Evolutionary conservation across 2,797 vertebrate species (phyloP), one percentile per base, ranked within the genome.

Genomic region (Schizopygopsis malacanthus): DNA sequence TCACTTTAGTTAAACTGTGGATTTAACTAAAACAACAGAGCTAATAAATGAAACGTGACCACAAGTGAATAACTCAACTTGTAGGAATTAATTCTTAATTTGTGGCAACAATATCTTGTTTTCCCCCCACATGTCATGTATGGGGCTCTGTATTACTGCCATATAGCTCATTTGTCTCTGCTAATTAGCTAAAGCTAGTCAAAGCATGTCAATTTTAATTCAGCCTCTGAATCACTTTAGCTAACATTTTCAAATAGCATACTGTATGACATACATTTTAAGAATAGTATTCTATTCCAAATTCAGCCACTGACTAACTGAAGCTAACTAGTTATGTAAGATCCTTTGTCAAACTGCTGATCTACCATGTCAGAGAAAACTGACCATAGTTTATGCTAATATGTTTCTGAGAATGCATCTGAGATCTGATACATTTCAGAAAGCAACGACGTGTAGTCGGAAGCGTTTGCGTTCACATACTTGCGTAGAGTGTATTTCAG

Each of bases 401-500:
- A 56, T 20, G 2, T 41, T 39, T 1, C 52, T 77, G 75, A 77
- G 50, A 77, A 69, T 54, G 28, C 63, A 25, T 15, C 15, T 16
- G 16, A 20, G 20, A 59, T 20, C n/a, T 82, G 69, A 11, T 16
- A 63, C 20, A 28, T 37, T 76, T 50, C 39, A 22, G 16, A 13
- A 59, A 28, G 37, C 39, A 71, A 39, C 11, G 11, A 37, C 4
- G 7, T 3, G 33, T 9, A 25, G 59, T 12, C 25, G 2, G 16
- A 50, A 75, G 52, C 13, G 4, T 71, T 71, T 37, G 39, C 43
- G 1, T 70, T 79, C 25, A 70, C 76, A 70, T 13, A 61, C 52
- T 79, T 80, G 77, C 41, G 25, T 18, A 63, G 22, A 69, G 59
- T 37, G 59, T 50, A 69, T 85, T 79, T 25, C 39, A 43, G 39